phyloP scores from a whole-genome alignment of 2,797 vertebrate species.

The Thaleichthys pacificus region DNA sequence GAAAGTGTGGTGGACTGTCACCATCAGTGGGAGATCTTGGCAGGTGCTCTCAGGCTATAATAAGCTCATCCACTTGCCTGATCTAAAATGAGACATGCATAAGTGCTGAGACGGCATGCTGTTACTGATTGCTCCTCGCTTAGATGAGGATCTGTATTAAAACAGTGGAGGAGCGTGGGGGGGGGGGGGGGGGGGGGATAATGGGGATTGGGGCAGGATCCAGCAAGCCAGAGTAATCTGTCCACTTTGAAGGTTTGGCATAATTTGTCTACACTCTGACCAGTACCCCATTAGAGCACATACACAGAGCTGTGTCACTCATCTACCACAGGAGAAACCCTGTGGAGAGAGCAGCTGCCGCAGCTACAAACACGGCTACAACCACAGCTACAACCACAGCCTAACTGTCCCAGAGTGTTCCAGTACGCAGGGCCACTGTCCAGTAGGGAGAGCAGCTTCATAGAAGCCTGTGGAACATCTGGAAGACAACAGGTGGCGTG shows the following conservation, averaged over 20 bases:
- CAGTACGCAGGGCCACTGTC: too few relatives aligned
- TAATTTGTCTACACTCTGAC: constrained; percentile 33
- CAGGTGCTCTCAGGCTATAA: constrained; percentile 42
- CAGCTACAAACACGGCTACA: neutral
- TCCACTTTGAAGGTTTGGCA: constrained; percentile 35
- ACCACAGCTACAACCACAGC: neutral
- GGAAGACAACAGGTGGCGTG: too few relatives aligned
- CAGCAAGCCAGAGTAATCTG: constrained; percentile 40
- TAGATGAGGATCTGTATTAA: constrained; percentile 19
- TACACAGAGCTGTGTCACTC: neutral
- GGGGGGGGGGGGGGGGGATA: neutral
- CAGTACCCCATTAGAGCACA: constrained; percentile 12
- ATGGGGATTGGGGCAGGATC: constrained; percentile 31
- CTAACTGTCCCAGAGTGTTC: too few relatives aligned
- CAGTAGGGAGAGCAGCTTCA: too few relatives aligned
- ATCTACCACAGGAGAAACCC: neutral
- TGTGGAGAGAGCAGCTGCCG: constrained; percentile 25
- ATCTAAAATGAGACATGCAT: constrained; percentile 48
- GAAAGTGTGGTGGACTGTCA: neutral
- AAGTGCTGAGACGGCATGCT: constrained; percentile 47
- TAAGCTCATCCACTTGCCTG: constrained; percentile 32
- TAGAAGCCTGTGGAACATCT: too few relatives aligned
- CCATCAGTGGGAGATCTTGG: constrained; percentile 25
- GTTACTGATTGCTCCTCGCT: constrained; percentile 30
- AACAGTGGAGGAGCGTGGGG: neutral